Evolutionary conservation across 2,113 vertebrate species (phyloP), one percentile per base, ranked within the genome.

Genomic region (Talpa occidentalis): DNA sequence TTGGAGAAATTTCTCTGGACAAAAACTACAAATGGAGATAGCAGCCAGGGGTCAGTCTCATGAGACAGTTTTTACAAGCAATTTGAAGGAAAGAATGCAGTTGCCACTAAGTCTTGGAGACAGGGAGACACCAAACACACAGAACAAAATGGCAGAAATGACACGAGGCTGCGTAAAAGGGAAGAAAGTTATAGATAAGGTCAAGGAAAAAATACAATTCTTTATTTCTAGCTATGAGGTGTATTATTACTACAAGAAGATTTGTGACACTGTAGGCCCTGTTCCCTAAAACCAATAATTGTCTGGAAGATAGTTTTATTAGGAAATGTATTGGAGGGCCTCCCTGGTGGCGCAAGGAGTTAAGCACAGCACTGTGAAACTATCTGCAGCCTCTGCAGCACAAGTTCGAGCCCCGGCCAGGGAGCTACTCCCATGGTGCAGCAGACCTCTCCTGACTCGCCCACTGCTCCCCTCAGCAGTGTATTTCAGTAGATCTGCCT

Each of bases 1-100:
- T 77, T 78, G n/a, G 24, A 35, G 76, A 11, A 96, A 91, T 52
- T 95, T 32, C 19, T 89, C 42, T 86, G 64, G 10, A 94, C 35
- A 91, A 49, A 95, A 88, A 40, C 56, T 73, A 95, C 56, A 96
- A 93, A 73, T 94, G 78, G 49, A 86, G 62, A 78, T 78, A 78
- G 44, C 30, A 78, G 54, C 62, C 47, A 88, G 69, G 28, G 62
- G 24, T 89, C 86, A 88, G 49, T 5, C 42, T 49, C 69, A 89
- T 82, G 67, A 14, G 3, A 88, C 66, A 44, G 79, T 81, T 95
- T 95, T 85, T 88, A 44, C 69, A 91, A 93, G 69, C 82, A n/a
- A 94, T 74, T 52, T 89, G 74, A 94, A 93, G 24, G 59, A 64
- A 94, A 88, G 17, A 60, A 82, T 64, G 21, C 19, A 95, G 86